Evolutionary conservation across 2,113 vertebrate genomes (phyloP), one percentile per base, ranked within the genome.

Genomic region (Talpa occidentalis): DNA sequence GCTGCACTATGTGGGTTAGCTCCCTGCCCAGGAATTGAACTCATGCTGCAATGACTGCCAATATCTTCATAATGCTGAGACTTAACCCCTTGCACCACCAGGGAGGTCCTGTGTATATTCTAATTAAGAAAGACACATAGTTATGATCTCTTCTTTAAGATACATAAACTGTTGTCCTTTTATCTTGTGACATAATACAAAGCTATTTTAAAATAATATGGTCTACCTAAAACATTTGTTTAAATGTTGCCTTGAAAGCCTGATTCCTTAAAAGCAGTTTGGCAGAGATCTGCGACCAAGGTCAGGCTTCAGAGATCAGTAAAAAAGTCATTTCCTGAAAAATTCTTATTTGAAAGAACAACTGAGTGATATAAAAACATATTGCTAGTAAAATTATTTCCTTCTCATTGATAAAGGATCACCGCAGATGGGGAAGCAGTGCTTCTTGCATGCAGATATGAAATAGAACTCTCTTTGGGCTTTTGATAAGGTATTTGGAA

Each of bases 261-360:
- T 49, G 9, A 35, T 84, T 92, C 14, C 47, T 79, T 42, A 66
- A 87, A 91, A 80, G 70, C 32, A 62, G 42, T 69, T 77, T 85
- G 80, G 35, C 74, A 83, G 52, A 81, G 14, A 80, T 80, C 37
- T 86, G 24, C 69, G 69, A 49, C 12, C n/a, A 72, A 84, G 42
- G 66, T 86, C 22, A 69, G 52, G 67, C 16, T 86, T 86, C 67
- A 76, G 81, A 77, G 6, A 42, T 56, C 59, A 77, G 66, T 73
- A 72, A 91, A 94, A 42, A 93, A 87, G 76, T 92, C 37, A 59
- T 60, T 95, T 59, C 54, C 30, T 90, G 49, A 91, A 81, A 79
- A 87, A 47, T 72, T 95, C 16, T 94, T 81, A 62, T 77, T 94
- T 70, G 56, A 90, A 28, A 66, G 77, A 90, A 90, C 44, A 90